phyloP scores from a whole-genome alignment of 2,888 invertebrate genomes.

The Amphiduros pacificus region DNA sequence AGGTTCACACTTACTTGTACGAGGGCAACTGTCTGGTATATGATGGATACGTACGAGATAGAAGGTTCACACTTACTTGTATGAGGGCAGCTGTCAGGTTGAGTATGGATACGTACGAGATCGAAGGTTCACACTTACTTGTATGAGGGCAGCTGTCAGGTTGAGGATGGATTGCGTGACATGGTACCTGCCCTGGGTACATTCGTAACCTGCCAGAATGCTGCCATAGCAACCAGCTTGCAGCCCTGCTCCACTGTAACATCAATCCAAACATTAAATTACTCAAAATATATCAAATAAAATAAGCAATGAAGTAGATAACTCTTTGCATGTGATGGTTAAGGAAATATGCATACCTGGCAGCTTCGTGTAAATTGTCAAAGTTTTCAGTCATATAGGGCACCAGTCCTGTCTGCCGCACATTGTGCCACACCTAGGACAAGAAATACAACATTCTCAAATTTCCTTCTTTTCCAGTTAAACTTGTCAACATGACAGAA shows the following conservation, averaged over 20 bases:
- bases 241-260: constrained; percentile 51
- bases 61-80: too few relatives aligned
- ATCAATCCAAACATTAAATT: neutral
- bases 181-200: constrained; percentile 47
- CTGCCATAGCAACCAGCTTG: constrained; percentile 49
- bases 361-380: constrained; percentile 43
- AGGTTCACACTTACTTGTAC: too few relatives aligned
- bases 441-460: neutral
- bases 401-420: constrained; percentile 53
- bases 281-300: too few relatives aligned
- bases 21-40: too few relatives aligned
- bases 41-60: too few relatives aligned
- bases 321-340: too few relatives aligned
- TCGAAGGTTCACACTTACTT: too few relatives aligned
- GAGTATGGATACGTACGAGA: too few relatives aligned
- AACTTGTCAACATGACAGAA: neutral
- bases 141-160: constrained; percentile 38
- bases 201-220: constrained; percentile 50
- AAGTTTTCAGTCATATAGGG: constrained; percentile 53
- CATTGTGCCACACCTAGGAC: constrained; percentile 46
- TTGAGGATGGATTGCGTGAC: constrained; percentile 46
- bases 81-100: too few relatives aligned
- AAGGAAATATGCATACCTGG: constrained; percentile 39
- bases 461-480: neutral
- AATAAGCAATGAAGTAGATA: too few relatives aligned